These are phyloP conservation scores for Steromphala cineraria DNA, from an alignment of 2,888 invertebrate species.

Conservation along the genomic window DNA sequence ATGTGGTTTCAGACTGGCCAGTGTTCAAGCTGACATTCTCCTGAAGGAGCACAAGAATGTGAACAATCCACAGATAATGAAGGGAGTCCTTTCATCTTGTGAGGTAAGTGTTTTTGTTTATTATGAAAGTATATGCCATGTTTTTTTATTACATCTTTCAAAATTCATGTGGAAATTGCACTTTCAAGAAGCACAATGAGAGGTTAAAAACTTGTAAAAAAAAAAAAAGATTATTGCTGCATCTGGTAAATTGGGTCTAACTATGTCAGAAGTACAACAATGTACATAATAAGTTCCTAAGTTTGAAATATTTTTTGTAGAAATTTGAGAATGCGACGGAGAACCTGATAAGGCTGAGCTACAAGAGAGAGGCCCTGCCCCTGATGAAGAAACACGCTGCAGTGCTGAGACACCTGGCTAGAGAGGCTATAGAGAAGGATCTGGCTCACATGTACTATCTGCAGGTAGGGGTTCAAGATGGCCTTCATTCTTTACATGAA, in stretches of 20 bases:
- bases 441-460: slow-evolving; percentile 64
- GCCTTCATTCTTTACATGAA: background rate
- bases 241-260: too few relatives aligned
- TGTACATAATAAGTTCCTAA: too few relatives aligned
- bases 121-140: too few relatives aligned
- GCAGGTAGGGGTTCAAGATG: slow-evolving; percentile 49
- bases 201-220: too few relatives aligned
- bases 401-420: slow-evolving; percentile 58
- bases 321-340: slow-evolving; percentile 57
- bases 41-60: slow-evolving; percentile 54
- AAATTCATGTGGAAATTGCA: too few relatives aligned
- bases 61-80: slow-evolving; percentile 59
- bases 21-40: slow-evolving; percentile 56
- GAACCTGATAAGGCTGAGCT: slow-evolving; percentile 56
- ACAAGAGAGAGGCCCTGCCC: slow-evolving; percentile 59
- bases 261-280: too few relatives aligned
- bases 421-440: slow-evolving; percentile 47
- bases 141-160: too few relatives aligned
- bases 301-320: slow-evolving; percentile 40
- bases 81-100: slow-evolving; percentile 59
- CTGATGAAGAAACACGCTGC: slow-evolving; percentile 63
- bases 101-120: slow-evolving; percentile 49
- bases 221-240: too few relatives aligned
- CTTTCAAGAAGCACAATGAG: too few relatives aligned
- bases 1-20: slow-evolving; percentile 50